phyloP scores from a whole-genome alignment of 2,797 vertebrate species.

The Labroides dimidiatus region DNA sequence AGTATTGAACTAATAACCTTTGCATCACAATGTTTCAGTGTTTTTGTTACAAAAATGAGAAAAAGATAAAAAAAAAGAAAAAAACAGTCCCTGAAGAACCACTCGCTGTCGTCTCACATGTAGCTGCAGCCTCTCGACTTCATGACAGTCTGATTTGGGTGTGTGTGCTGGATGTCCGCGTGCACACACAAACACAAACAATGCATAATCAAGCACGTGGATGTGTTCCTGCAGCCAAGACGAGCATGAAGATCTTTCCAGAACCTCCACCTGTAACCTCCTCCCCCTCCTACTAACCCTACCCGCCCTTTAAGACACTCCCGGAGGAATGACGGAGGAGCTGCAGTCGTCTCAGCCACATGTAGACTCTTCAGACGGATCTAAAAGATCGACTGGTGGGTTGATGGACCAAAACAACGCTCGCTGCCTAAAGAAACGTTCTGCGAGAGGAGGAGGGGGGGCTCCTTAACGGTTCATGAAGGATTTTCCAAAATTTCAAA shows the following conservation, averaged over 20 bases:
- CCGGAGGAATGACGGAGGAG: slow-evolving; percentile 63
- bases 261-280: slow-evolving; percentile 43
- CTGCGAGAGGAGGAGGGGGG: background rate
- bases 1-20: slow-evolving; percentile 72
- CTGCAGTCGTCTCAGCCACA: slow-evolving; percentile 30
- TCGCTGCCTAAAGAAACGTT: slow-evolving; percentile 35
- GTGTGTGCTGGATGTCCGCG: slow-evolving; percentile 39
- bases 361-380: background rate
- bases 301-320: slow-evolving; percentile 48
- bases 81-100: slow-evolving; percentile 59
- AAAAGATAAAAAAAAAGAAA: slow-evolving; percentile 30
- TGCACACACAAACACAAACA: slow-evolving; percentile 1
- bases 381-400: background rate
- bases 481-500: slow-evolving; percentile 65
- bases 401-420: slow-evolving; percentile 49
- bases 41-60: slow-evolving; percentile 75
- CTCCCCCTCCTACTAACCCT: slow-evolving; percentile 21
- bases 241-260: slow-evolving; percentile 63
- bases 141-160: slow-evolving; percentile 36
- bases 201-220: slow-evolving; percentile 16
- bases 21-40: slow-evolving; percentile 74
- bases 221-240: slow-evolving; percentile 36
- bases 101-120: slow-evolving; percentile 52
- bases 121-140: slow-evolving; percentile 40
- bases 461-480: slow-evolving; percentile 73